Base-by-base conservation (phyloP, 2,113 vertebrate species). In the Tursiops truncatus region DNA sequence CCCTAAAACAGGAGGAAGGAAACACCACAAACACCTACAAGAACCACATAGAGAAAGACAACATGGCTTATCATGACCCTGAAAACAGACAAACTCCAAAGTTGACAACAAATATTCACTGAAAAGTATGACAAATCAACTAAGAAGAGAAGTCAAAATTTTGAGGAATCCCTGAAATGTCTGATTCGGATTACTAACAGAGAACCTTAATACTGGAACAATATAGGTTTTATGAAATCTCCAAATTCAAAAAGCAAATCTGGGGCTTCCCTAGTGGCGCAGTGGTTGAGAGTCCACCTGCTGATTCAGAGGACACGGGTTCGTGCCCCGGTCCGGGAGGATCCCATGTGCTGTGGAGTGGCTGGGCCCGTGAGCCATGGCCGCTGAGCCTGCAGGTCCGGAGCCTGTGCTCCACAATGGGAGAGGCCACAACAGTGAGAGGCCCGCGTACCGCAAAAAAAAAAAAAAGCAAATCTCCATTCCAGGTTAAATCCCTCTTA, bases 311-410 rank as follows among this genome's bases (percentile, higher is more conserved):
- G 47, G 2, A 12, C 47, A 47, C 2, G 11, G 47, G 47, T 47
- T 47, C 47, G 11, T 47, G 47, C 11, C 47, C 47, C 47, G 2
- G 47, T 47, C 47, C 0, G 47, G 44, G 47, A 47, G 2, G 47
- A 47, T 47, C 47, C 47, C 11, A 47, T 0, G 0, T 47, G 47
- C 47, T 0, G 11, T 0, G 47, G 47, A 12, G 47, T 0, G 0
- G 47, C 47, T 47, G 47, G 11, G 10, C 11, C 47, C 11, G 2
- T 47, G 11, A 47, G 47, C 47, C 47, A 47, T 12, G 47, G 47
- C 11, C 11, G 2, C 47, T 47, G 47, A 47, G 2, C 47, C 10
- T 47, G 47, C 2, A 2, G 2, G 11, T 47, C 47, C 2, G 47
- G 47, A 47, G 44, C 47, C 47, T 47, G 47, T 47, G 47, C 47